Conservation (phyloP, 1,140 invertebrate species). For the Drosophila serrata region DNA sequence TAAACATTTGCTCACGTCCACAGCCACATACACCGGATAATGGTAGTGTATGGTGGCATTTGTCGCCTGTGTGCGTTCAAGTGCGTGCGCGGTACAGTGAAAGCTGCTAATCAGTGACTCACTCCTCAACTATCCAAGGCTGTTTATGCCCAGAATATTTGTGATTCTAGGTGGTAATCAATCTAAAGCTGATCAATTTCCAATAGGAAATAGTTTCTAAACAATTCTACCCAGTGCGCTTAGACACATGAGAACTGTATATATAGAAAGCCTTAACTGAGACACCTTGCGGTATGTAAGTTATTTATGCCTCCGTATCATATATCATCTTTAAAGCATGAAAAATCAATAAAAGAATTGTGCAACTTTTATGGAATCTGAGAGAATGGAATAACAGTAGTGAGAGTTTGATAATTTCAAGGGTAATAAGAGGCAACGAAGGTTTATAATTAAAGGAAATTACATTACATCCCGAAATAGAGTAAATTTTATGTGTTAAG, state of each 20-base stretch:
- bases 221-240: neutral
- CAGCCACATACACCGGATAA: neutral
- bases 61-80: constrained; percentile 25
- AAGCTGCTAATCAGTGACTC: constrained; percentile 40
- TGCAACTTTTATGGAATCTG: neutral
- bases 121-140: neutral
- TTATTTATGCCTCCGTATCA: neutral
- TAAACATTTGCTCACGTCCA: constrained; percentile 39
- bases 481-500: neutral
- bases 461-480: no score
- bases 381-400: neutral
- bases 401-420: neutral
- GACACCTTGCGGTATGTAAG: neutral
- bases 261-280: neutral
- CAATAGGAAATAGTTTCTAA: neutral
- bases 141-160: neutral
- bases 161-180: neutral
- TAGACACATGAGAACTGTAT: neutral
- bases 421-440: neutral
- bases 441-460: neutral
- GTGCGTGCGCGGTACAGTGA: constrained; percentile 43
- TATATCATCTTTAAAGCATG: neutral
- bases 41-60: neutral
- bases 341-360: neutral
- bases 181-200: neutral